phyloP scores from a whole-genome alignment of 2,797 vertebrate species.

The Cheirogaleus major region DNA sequence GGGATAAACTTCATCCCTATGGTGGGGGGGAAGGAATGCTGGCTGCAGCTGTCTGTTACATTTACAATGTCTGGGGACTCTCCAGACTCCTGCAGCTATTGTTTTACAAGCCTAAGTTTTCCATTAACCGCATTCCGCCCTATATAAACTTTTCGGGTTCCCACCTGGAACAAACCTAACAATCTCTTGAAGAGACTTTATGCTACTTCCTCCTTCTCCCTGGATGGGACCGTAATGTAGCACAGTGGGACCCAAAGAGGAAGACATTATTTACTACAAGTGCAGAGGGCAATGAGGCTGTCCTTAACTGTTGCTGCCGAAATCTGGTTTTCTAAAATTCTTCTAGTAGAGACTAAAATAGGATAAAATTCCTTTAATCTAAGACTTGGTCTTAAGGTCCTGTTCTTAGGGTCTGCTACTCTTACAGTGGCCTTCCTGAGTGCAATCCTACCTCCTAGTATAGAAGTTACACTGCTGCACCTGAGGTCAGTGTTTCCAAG shows the following conservation, averaged over 20 bases:
- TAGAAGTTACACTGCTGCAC: not conserved
- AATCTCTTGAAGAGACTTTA: slow-evolving; percentile 9
- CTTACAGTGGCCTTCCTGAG: not conserved
- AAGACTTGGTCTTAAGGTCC: not conserved
- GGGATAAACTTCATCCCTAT: too few relatives aligned
- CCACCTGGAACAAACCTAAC: too few relatives aligned
- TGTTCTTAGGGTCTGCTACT: not conserved
- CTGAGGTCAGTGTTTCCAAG: not conserved
- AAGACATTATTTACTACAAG: not conserved
- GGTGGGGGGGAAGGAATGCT: too few relatives aligned
- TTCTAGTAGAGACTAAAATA: not conserved
- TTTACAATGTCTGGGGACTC: too few relatives aligned
- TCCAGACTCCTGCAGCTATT: too few relatives aligned
- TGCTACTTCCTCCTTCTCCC: not conserved
- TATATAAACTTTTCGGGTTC: too few relatives aligned
- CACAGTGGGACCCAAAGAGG: not conserved
- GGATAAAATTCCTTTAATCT: not conserved
- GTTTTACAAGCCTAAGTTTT: too few relatives aligned
- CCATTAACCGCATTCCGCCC: too few relatives aligned
- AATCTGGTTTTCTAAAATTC: slow-evolving; percentile 45
- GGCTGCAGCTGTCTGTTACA: too few relatives aligned
- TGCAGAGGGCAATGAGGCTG: slow-evolving; percentile 52
- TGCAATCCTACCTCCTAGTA: not conserved
- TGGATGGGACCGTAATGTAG: not conserved
- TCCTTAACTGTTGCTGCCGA: slow-evolving; percentile 63